These are phyloP conservation scores for Ammodytes dubius DNA, from an alignment of 2,113 vertebrate genomes.

Conservation along the genomic window DNA sequence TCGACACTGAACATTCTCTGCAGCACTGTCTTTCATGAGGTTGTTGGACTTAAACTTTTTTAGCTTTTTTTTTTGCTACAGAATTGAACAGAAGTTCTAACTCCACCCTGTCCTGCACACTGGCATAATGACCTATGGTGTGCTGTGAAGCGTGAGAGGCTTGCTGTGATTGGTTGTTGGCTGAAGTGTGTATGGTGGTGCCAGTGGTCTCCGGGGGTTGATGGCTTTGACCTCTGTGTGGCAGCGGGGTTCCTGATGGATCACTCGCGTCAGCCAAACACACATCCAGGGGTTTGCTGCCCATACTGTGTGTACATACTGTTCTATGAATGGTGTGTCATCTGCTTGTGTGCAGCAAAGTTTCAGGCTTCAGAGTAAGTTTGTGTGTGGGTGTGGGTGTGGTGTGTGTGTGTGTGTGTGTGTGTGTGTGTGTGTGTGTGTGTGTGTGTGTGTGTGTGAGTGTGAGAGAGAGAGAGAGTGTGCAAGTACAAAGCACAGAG, in stretches of 20 bases:
- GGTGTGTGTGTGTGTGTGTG: constrained; percentile 1
- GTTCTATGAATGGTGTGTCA: constrained; percentile 23
- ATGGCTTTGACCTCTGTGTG: constrained; percentile 80
- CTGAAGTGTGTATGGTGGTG: constrained; percentile 64
- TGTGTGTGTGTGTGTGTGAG: neutral
- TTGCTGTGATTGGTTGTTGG: constrained; percentile 70
- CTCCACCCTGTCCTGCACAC: constrained; percentile 20
- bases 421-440: neutral
- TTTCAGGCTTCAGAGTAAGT: neutral
- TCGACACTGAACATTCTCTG: neutral
- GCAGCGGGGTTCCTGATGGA: constrained; percentile 75
- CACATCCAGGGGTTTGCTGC: constrained; percentile 47
- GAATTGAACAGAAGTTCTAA: neutral
- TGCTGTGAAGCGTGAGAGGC: constrained; percentile 54
- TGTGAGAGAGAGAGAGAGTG: neutral
- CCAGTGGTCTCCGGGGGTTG: constrained; percentile 70
- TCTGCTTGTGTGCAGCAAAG: constrained; percentile 23
- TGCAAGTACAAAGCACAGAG: neutral
- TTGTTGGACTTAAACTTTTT: constrained; percentile 18
- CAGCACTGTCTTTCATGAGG: constrained; percentile 3
- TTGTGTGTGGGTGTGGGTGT: constrained; percentile 3
- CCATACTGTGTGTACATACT: constrained; percentile 37
- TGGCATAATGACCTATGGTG: constrained; percentile 42
- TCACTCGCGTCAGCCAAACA: constrained; percentile 58
- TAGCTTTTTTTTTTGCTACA: constrained; percentile 29